Base-by-base conservation (phyloP, 2,888 invertebrate species). In the Nowickia ferox region DNA sequence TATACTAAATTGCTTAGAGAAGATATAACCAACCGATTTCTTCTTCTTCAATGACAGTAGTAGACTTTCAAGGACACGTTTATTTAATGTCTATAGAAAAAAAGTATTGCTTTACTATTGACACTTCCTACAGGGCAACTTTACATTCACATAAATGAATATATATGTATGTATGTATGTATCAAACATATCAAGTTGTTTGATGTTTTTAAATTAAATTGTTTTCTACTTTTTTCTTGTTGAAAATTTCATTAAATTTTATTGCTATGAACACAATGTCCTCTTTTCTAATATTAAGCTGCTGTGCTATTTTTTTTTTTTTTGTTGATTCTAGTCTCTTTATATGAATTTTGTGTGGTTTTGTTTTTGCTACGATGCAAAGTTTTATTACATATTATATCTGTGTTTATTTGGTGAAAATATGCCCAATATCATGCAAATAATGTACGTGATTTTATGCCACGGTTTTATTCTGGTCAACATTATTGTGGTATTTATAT, bases 361-460 rank as follows among this genome's bases (percentile, higher is more conserved):
- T 55, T 74, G 48, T 78, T 68, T 61, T 68, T 53, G 40, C 65
- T 78, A 66, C 71, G 48, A 40, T 71, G 61, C 55, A 42, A 79
- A 79, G 61, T 57, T 53, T 15, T 74, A 66, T 57, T 82, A 68
- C 66, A 15, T 38, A n/a, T n/a, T 44, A 10, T 57, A 11, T 51
- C 42, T 66, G 17, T 63, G 38, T 63, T 44, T 38, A 1, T 71
- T 69, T 51, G 22, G 65, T 72, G 19, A 66, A 79, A 84, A 76
- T 78, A 66, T 76, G 53, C 66, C 57, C 71, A 42, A 78, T 65
- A 30, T 79, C 55, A 53, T 81, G 72, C 72, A 81, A 81, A 84
- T 75, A 59, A 77, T 80, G 72, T 77, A 84, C 84, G 84, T 84
- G 84, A 84, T 81, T 72, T 71, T 77, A 76, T 71, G 66, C 68